Percentiles rank a stretch among this genome's conserved stretches.
phyloP scores from a whole-genome alignment of 2,888 invertebrate species.

The Monoplex corrugatus region DNA sequence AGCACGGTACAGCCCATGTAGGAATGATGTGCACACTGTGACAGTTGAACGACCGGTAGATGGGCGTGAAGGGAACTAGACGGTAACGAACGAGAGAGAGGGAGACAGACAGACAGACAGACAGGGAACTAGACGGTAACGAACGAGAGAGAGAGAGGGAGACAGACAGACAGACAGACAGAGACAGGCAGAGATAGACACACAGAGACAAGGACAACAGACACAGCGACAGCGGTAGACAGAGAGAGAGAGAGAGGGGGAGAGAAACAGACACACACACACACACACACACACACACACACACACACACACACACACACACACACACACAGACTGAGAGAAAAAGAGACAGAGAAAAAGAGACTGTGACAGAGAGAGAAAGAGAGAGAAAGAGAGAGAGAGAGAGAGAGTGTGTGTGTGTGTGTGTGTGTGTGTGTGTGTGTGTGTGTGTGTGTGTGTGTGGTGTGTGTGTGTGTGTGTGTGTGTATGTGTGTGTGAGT shows the following conservation, averaged over 20 bases:
- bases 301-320: conserved; percentile 17
- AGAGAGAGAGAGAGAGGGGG: background rate
- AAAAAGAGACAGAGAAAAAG: background rate
- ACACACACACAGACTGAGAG: background rate
- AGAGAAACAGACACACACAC: background rate
- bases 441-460: conserved; percentile 7
- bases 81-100: no score
- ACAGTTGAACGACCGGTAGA: no score
- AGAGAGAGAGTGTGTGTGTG: background rate
- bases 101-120: no score
- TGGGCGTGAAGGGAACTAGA: no score
- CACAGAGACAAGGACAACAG: background rate
- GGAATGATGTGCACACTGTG: no score
- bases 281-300: conserved; percentile 15
- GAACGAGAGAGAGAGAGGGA: background rate
- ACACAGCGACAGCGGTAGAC: background rate
- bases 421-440: conserved; percentile 8
- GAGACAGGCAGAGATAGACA: background rate
- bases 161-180: background rate
- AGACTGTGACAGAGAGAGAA: background rate
- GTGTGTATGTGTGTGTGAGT: background rate
- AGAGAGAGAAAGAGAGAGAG: conserved; percentile 20
- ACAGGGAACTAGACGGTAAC: no score
- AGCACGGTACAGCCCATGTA: no score
- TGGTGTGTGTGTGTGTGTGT: background rate